Percentiles rank a stretch among this genome's conserved stretches.
Conservation (phyloP, 1,140 invertebrate species). For the Amyelois transitella region DNA sequence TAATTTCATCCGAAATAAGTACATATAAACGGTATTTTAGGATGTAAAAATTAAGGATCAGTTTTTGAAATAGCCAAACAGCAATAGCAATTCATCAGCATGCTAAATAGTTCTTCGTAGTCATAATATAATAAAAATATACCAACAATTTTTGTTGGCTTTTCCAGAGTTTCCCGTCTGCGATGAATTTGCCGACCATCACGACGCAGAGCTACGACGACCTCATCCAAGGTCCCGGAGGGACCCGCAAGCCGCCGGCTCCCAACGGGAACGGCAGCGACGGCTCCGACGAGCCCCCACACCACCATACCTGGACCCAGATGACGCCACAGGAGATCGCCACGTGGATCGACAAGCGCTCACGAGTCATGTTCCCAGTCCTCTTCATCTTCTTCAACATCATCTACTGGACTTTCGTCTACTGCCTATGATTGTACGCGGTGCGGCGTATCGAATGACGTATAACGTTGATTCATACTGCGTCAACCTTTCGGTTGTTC, state of each 20-base stretch:
- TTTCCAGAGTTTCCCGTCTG: constrained; percentile 79
- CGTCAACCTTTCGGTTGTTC: background rate
- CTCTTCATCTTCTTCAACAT: constrained; percentile 88
- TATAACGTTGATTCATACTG: background rate
- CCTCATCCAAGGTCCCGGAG: constrained; percentile 52
- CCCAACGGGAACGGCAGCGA: constrained; percentile 38
- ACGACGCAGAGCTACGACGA: constrained; percentile 79
- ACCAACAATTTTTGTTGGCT: background rate
- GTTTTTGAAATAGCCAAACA: no score
- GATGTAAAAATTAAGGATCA: no score
- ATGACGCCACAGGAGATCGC: constrained; percentile 91
- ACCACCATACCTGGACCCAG: constrained; percentile 80
- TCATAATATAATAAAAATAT: no score
- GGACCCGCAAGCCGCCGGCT: constrained; percentile 6
- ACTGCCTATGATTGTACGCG: constrained; percentile 50
- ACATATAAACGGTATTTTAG: no score
- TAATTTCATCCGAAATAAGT: no score
- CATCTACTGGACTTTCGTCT: constrained; percentile 90
- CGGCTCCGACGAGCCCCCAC: constrained; percentile 52
- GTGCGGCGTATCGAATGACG: background rate
- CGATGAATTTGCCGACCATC: constrained; percentile 78
- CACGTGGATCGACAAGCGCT: constrained; percentile 88
- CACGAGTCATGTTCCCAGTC: constrained; percentile 84
- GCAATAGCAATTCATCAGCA: background rate
- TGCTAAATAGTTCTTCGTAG: no score